Conservation (phyloP, 2,888 invertebrate genomes). For the Drosophila mulleri region DNA sequence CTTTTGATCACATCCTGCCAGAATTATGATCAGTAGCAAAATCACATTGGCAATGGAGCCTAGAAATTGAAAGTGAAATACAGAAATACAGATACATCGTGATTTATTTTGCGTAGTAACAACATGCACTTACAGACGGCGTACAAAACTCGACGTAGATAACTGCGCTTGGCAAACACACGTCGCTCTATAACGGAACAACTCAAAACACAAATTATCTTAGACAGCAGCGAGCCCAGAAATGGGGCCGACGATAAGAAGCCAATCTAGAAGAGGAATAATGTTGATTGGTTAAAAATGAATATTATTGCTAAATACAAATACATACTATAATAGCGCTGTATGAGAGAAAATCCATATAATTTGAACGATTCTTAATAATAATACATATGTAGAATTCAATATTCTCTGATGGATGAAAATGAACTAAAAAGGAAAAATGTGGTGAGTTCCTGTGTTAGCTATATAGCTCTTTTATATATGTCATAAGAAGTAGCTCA, state of each 20-base stretch:
- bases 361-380: too few relatives aligned
- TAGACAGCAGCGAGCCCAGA: conserved; percentile 74
- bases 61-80: conserved; percentile 26
- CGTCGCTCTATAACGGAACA: conserved; percentile 63
- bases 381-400: too few relatives aligned
- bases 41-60: conserved; percentile 68
- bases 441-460: too few relatives aligned
- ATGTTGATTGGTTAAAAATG: neutral
- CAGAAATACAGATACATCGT: too few relatives aligned
- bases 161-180: conserved; percentile 56
- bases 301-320: neutral
- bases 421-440: too few relatives aligned
- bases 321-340: too few relatives aligned
- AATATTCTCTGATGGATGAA: too few relatives aligned
- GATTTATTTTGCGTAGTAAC: too few relatives aligned
- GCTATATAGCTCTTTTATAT: too few relatives aligned
- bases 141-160: conserved; percentile 73
- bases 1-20: conserved; percentile 80
- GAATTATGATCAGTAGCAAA: conserved; percentile 76
- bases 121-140: conserved; percentile 59
- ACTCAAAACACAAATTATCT: conserved; percentile 67
- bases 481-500: too few relatives aligned
- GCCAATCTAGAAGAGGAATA: conserved; percentile 62
- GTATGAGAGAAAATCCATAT: too few relatives aligned
- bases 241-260: conserved; percentile 74